Evolutionary conservation across 2,888 invertebrate genomes (phyloP).

Genomic region (Platerodrilus igneus): DNA sequence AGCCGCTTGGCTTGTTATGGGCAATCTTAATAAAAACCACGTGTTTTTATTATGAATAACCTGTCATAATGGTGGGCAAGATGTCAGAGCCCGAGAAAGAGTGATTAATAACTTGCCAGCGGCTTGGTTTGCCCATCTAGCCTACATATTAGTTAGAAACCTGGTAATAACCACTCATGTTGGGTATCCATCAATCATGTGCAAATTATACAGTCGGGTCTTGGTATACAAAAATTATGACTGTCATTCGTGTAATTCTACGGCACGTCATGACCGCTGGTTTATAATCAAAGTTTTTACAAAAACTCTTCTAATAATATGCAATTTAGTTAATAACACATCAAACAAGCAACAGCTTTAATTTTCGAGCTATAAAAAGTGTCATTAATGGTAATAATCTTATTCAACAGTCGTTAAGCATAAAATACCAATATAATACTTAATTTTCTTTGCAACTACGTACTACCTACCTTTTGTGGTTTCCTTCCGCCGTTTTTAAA

Average conservation of each 20-base stretch:
- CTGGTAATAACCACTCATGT: conserved; percentile 44
- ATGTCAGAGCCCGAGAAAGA: conserved; percentile 40
- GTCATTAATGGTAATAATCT: conserved; percentile 34
- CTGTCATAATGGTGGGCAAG: conserved; percentile 45
- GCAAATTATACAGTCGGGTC: conserved; percentile 44
- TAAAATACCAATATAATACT: conserved; percentile 22
- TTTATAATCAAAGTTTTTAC: conserved; percentile 32
- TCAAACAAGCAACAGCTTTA: conserved; percentile 35
- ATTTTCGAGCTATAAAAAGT: conserved; percentile 39
- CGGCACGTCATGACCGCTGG: conserved; percentile 26
- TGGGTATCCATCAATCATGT: conserved; percentile 46
- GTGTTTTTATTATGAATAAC: conserved; percentile 44
- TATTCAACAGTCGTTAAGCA: conserved; percentile 29
- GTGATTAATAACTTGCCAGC: conserved; percentile 42
- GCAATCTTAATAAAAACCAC: conserved; percentile 30
- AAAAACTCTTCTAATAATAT: conserved; percentile 38
- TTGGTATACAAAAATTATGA: conserved; percentile 46
- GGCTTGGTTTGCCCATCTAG: conserved; percentile 37
- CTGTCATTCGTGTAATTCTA: conserved; percentile 45
- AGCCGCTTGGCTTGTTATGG: conserved; percentile 20
- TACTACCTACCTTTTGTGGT: too few relatives aligned
- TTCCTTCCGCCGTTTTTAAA: too few relatives aligned
- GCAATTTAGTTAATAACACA: conserved; percentile 42
- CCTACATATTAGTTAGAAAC: conserved; percentile 41
- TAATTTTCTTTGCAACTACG: too few relatives aligned